Evolutionary conservation across 2,888 invertebrate species (phyloP), one percentile per base, ranked within the genome.

Genomic region (Tenthredo scrophulariae): DNA sequence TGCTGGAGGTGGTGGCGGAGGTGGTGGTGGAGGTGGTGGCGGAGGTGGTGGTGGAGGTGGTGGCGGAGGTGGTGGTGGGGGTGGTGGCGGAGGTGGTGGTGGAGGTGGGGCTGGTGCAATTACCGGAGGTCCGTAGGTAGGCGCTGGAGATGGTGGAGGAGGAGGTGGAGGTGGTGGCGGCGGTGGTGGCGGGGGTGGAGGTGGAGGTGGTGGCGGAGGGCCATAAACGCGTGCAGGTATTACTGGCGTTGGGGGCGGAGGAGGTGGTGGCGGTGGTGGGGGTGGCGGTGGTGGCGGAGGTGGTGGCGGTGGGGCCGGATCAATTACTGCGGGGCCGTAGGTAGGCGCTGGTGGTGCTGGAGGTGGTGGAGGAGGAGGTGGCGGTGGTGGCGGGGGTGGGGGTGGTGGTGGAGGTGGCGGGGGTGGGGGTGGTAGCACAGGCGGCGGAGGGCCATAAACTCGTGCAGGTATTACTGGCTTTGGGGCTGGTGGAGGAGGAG

Each of bases 371-470:
- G 74, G 0, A 22, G 74, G 74, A 0, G 46, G 46, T 1, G 74
- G 43, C 0, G 54, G 3, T 10, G n/a, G 9, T 0, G 82, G 83
- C 0, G 74, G 77, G 0, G 33, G 22, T 2, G 18, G 80, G 0
- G n/a, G 22, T 10, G 79, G 79, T 2, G 50, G 50, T 7, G 77
- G 26, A 18, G 75, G 70, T 33, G 70, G 70, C 6, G 70, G 70
- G 0, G 65, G 62, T 1, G 83, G 83, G 5, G 83, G 70, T 1
- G 84, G 50, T 2, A 74, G 50, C 0, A 2, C 18, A 10, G 13
- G 74, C 15, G 43, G 26, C 33, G 84, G 84, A 10, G 77, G 84
- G 4, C 75, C 75, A 65, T 84, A 84, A 13, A 75, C 84, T 22
- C 29, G 74, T 33, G 37, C 84, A 15, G 84, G 84, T 26, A 5